Base-by-base conservation (phyloP, 2,113 vertebrate genomes). In the Ceyx margarethae region DNA sequence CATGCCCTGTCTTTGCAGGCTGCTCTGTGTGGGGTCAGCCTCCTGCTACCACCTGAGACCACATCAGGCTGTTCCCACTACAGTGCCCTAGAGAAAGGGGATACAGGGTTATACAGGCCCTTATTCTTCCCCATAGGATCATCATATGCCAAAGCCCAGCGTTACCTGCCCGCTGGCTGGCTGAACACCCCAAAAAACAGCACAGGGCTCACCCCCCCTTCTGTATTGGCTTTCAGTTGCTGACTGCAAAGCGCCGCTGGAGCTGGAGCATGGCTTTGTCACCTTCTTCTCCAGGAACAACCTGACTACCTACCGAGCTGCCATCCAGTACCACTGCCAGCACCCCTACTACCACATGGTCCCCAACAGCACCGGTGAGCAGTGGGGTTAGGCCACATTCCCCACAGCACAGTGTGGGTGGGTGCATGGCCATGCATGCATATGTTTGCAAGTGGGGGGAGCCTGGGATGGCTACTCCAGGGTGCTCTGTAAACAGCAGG, bases 281-380 rank as follows among this genome's bases (percentile, higher is more conserved):
- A 96, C 97, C 82, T 99, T 98, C 91, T 94, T 97, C 86, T 97
- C 97, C 72, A 96, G 89, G 66, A 97, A 95, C 95, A 99, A 99
- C 96, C 97, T 98, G 82, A 99, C 99, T 3, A 96, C 97, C 11
- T 98, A 98, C 84, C 98, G 97, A 21, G 98, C 98, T 4, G 97
- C 94, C 10, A 96, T 99, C 81, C 96, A 79, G 51, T 99, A 99
- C 91, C 95, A 97, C 82, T 99, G 99, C 94, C 97, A 93, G 65
- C 97, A 96, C 21, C 97, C 97, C 45, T 97, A 94, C 57, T 97
- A 98, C 85, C 97, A 91, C 87, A 97, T 98, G 93, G 95, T 95
- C 28, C 96, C 96, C 85, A 98, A 98, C 43, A 91, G 89, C 90
- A 98, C 97, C 7, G 97, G 98, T 98, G 95, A 97, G 98, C 85